A percentile compares a stretch with the other conserved stretches of the same genome.
These are phyloP conservation scores for Empis stercorea DNA, from an alignment of 2,888 invertebrate genomes.

Conservation along the genomic window DNA sequence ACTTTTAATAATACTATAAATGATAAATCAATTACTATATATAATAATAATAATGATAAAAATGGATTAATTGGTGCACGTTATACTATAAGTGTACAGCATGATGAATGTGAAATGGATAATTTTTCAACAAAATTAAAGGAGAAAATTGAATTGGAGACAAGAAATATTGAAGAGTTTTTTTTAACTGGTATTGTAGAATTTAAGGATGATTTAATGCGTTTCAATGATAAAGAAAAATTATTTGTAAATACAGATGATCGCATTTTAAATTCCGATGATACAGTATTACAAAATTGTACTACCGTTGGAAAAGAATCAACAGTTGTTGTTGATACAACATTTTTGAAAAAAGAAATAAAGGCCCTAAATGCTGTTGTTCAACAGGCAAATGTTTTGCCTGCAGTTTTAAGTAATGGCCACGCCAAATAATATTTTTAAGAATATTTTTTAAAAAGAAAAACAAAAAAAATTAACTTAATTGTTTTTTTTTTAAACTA, in stretches of 20 bases:
- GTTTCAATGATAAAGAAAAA: slow-evolving; percentile 22
- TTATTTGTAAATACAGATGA: slow-evolving; percentile 17
- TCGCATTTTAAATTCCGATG: slow-evolving; percentile 30
- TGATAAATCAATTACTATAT: not conserved
- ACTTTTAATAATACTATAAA: too few species aligned
- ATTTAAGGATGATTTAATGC: slow-evolving; percentile 36
- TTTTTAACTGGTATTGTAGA: slow-evolving; percentile 36
- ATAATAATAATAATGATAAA: not conserved
- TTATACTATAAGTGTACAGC: slow-evolving; percentile 26
- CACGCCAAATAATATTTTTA: slow-evolving; percentile 31
- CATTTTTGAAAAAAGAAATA: slow-evolving; percentile 35
- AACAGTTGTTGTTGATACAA: slow-evolving; percentile 17
- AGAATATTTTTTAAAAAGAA: too few species aligned
- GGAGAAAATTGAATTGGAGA: slow-evolving; percentile 34
- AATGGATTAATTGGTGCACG: not conserved
- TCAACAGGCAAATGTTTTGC: slow-evolving; percentile 34
- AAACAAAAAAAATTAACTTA: too few species aligned
- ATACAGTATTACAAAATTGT: slow-evolving; percentile 14
- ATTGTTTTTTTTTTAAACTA: too few species aligned
- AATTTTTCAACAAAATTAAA: slow-evolving; percentile 33
- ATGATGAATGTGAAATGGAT: slow-evolving; percentile 36
- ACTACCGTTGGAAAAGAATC: slow-evolving; percentile 13
- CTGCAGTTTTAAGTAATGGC: slow-evolving; percentile 35
- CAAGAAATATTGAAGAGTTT: slow-evolving; percentile 37
- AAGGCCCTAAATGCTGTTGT: slow-evolving; percentile 35